phyloP scores from a whole-genome alignment of 2,113 vertebrate genomes.

The Lepus americanus region DNA sequence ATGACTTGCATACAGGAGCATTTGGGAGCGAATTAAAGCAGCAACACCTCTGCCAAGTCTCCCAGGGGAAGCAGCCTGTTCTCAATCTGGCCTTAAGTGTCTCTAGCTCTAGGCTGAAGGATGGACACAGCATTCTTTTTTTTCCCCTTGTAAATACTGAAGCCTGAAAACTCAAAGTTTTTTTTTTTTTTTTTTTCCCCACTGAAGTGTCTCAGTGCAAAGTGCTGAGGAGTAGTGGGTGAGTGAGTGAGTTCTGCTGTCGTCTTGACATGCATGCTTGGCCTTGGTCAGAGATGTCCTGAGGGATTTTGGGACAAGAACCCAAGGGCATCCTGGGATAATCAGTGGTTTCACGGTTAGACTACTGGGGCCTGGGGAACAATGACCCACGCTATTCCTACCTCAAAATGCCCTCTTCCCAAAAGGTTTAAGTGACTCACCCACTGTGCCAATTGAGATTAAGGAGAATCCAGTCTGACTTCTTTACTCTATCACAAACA shows the following conservation, averaged over 20 bases:
- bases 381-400: background rate
- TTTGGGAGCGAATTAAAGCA: background rate
- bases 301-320: background rate
- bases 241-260: background rate
- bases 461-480: background rate
- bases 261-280: background rate
- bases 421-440: background rate
- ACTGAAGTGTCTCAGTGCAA: background rate
- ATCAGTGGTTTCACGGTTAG: background rate
- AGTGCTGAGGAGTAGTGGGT: background rate
- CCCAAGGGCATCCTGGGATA: background rate
- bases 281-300: background rate
- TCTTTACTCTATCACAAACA: background rate
- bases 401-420: background rate
- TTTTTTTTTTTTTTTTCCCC: background rate
- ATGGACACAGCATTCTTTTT: background rate
- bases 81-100: background rate
- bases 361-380: background rate
- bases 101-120: background rate
- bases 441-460: background rate
- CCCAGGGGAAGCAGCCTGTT: background rate
- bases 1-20: background rate
- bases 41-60: fast-evolving
- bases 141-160: background rate
- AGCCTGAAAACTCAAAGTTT: background rate